phyloP scores from a whole-genome alignment of 2,888 invertebrate species.

The Pachydiplax longipennis region DNA sequence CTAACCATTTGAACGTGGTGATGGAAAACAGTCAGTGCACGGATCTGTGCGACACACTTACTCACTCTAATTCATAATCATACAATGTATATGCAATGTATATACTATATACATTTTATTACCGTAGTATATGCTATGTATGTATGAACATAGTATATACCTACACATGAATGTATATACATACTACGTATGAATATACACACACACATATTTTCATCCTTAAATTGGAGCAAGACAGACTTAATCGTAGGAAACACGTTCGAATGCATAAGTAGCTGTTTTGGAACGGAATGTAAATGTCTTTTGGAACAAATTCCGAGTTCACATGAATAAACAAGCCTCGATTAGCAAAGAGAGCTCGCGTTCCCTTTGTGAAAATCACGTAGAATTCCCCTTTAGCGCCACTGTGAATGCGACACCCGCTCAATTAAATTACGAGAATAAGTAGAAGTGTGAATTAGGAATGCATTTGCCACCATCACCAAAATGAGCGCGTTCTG shows the following conservation, averaged over 20 bases:
- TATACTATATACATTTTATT: no score
- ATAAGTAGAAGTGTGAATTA: not conserved
- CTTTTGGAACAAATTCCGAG: not conserved
- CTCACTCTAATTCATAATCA: no score
- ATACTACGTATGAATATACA: no score
- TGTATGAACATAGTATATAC: no score
- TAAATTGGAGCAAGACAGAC: not conserved
- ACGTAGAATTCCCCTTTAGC: no score
- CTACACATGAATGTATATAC: no score
- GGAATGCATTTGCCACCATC: not conserved
- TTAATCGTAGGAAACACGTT: not conserved
- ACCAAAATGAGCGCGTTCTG: not conserved
- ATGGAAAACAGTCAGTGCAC: slow-evolving; percentile 5
- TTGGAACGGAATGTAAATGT: slow-evolving; percentile 10
- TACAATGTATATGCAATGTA: no score
- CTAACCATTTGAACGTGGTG: slow-evolving; percentile 13
- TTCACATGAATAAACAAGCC: not conserved
- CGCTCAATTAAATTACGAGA: not conserved
- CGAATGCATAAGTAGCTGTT: not conserved
- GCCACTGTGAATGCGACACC: not conserved
- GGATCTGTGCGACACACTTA: not conserved
- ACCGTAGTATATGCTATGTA: no score
- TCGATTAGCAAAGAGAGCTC: no score
- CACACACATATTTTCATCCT: not conserved
- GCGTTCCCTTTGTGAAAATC: no score